Conservation (phyloP, 2,888 invertebrate species). For the Onthophagus sagittarius region DNA sequence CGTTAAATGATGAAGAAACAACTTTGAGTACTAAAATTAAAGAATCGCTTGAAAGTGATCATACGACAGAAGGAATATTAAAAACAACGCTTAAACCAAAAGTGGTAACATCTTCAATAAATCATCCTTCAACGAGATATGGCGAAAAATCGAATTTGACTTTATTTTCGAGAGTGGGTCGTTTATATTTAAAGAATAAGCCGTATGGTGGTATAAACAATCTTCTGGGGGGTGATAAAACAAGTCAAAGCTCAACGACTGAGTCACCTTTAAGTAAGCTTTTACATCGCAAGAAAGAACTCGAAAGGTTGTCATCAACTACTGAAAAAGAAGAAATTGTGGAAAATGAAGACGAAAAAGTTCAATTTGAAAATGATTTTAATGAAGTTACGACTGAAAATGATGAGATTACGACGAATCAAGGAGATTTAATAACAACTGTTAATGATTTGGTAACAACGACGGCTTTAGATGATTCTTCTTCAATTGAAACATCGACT, state of each 20-base stretch:
- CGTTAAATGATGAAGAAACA: not conserved
- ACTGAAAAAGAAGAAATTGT: not conserved
- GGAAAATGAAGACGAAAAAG: not conserved
- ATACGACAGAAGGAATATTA: not conserved
- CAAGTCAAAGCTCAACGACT: conserved; percentile 3
- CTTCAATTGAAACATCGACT: not conserved
- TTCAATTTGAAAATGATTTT: not conserved
- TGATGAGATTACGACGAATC: not conserved
- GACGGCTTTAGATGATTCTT: conserved; percentile 1
- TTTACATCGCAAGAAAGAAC: conserved; percentile 13
- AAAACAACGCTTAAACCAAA: not conserved
- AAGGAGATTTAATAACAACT: conserved; percentile 3
- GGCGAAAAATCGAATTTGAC: not conserved
- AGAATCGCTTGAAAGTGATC: not conserved
- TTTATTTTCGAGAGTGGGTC: not conserved
- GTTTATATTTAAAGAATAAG: not conserved
- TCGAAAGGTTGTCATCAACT: not conserved
- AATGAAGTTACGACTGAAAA: not conserved
- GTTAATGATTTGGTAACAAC: not conserved
- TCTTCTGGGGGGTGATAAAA: not conserved
- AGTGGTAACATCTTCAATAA: not conserved
- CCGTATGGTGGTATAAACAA: not conserved
- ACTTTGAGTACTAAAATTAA: not conserved
- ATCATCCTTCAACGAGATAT: not conserved
- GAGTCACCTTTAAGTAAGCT: conserved; percentile 19